Evolutionary conservation across 92 coral and sea anemone species (phyloP).

Genomic region (Epizoanthus stellaris): DNA sequence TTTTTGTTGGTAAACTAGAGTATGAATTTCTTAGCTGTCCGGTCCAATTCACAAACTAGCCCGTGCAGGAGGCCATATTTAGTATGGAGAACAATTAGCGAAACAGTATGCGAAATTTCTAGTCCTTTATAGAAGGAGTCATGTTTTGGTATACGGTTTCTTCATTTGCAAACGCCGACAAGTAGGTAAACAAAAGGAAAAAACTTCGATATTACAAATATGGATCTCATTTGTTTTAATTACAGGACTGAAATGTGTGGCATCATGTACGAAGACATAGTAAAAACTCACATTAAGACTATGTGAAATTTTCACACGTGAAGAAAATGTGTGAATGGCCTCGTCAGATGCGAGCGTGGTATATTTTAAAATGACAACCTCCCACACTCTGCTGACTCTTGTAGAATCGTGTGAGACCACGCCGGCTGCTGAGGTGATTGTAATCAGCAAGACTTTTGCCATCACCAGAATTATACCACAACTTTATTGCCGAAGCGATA

Average conservation of each 20-base stretch:
- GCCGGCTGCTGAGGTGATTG: too few relatives aligned
- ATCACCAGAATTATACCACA: too few relatives aligned
- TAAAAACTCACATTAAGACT: background rate
- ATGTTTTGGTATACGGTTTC: slow-evolving; percentile 7
- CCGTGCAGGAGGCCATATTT: background rate
- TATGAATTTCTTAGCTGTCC: slow-evolving; percentile 13
- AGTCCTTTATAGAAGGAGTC: background rate
- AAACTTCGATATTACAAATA: background rate
- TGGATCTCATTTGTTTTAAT: background rate
- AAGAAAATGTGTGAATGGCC: background rate
- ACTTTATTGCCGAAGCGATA: too few relatives aligned
- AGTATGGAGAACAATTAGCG: background rate
- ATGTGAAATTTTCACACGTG: slow-evolving; percentile 12
- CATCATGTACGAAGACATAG: background rate
- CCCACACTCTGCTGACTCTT: too few relatives aligned
- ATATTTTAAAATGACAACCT: too few relatives aligned
- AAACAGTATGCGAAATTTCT: background rate
- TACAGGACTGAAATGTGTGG: background rate
- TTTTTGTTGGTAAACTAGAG: slow-evolving; percentile 26
- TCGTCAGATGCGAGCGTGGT: too few relatives aligned
- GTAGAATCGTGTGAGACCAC: too few relatives aligned
- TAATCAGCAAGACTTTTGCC: too few relatives aligned
- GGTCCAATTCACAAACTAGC: too few relatives aligned
- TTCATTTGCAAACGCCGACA: slow-evolving; percentile 7
- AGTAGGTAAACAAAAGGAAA: slow-evolving; percentile 1